Evolutionary conservation across 2,888 invertebrate genomes (phyloP), one percentile per base, ranked within the genome.

Genomic region (Lithophane ornitopus): DNA sequence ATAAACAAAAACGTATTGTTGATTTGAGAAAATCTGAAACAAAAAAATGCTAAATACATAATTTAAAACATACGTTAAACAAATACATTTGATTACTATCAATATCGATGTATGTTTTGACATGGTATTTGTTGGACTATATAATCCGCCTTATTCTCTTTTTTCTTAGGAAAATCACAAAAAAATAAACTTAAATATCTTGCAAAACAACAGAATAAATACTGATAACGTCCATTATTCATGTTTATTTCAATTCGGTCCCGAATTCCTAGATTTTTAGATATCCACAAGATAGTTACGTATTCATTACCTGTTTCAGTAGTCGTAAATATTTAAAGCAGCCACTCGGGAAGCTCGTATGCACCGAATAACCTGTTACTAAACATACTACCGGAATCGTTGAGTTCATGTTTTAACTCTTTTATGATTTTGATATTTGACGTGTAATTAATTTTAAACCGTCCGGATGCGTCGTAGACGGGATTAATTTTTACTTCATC

Each of bases 221-320:
- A 34, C 22, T 44, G 19, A 34, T 54, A 28, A 28, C 14, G 3
- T 41, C 19, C 1, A 44, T 44, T 62, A 70, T 58, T 46, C 34
- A 63, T 56, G 71, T 75, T 75, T 80, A 56, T 72, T 56, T 58
- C 41, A 9, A 12, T 34, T 62, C 22, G 3, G 26, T 54, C 9
- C 34, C 0, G 9, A 28, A 72, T 41, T 69, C 56, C 58, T 39
- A n/a, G 56, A 74, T 26, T 62, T 80, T 66, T 41, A 52, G 39
- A 69, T 72, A 49, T 52, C 69, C 49, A 19, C 49, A 49, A 73
- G 59, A 39, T 59, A 67, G 49, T 75, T 66, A 61, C 56, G 46
- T 52, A 79, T 83, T 71, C 61, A 84, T 70, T 54, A 63, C 44
- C 56, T 78, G 83, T 58, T 81, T 75, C 41, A 72, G 46, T 72